A percentile compares a stretch with the other conserved stretches of the same genome.
These are phyloP conservation scores for Gadus macrocephalus DNA, from an alignment of 2,113 vertebrate genomes.

Conservation along the genomic window DNA sequence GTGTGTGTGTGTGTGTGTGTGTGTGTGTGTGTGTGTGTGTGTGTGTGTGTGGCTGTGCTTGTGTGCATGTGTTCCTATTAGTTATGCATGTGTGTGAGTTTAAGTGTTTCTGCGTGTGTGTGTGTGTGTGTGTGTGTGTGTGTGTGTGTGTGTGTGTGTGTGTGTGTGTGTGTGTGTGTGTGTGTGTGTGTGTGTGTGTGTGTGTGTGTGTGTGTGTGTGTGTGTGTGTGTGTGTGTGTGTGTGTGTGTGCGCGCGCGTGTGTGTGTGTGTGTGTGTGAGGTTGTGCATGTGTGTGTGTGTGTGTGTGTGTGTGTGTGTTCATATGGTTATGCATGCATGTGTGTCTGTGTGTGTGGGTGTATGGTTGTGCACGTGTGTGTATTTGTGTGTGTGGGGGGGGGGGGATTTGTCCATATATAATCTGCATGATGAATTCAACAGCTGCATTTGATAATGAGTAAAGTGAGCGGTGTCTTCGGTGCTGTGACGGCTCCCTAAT, in stretches of 20 bases:
- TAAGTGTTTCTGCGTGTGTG: neutral
- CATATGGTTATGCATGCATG: too few relatives aligned
- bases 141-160: too few relatives aligned
- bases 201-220: neutral
- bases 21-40: too few relatives aligned
- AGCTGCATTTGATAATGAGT: too few relatives aligned
- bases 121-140: neutral
- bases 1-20: neutral
- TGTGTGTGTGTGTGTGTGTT: neutral
- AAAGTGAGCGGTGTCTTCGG: too few relatives aligned
- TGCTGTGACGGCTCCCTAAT: too few relatives aligned
- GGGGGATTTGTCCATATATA: too few relatives aligned
- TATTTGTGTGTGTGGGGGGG: neutral
- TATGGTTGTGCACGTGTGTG: slow-evolving; percentile 1
- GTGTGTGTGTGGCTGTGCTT: neutral
- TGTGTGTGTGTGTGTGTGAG: neutral
- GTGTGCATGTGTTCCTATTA: slow-evolving; percentile 15
- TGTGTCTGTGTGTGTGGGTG: neutral
- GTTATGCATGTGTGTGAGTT: slow-evolving; percentile 5
- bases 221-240: neutral
- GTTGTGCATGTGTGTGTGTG: neutral
- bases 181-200: too few relatives aligned
- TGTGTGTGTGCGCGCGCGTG: neutral
- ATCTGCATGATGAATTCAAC: too few relatives aligned
- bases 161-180: too few relatives aligned